phyloP scores from a whole-genome alignment of 2,888 invertebrate species.

The Agrotis clavis region DNA sequence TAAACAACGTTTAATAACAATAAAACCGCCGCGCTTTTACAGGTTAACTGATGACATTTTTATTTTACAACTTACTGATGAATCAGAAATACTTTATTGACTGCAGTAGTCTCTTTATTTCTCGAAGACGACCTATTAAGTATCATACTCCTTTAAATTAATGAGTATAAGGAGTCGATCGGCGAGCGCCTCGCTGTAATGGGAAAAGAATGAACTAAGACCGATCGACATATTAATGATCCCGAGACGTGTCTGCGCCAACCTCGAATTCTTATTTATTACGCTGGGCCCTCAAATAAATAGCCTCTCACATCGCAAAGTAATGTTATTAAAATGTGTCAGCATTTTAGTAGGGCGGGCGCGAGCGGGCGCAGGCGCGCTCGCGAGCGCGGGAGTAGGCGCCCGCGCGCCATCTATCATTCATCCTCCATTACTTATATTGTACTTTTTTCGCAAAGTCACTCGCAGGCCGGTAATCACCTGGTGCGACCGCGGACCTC shows the following conservation, averaged over 20 bases:
- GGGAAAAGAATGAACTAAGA: conserved; percentile 84
- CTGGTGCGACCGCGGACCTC: conserved; percentile 88
- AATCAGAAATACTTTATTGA: conserved; percentile 33
- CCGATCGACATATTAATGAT: conserved; percentile 85
- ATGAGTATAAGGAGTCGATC: conserved; percentile 58
- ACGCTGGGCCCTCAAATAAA: conserved; percentile 87
- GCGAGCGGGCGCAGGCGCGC: conserved; percentile 72
- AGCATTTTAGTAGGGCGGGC: conserved; percentile 85
- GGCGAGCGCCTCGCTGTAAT: conserved; percentile 71
- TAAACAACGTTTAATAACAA: conserved; percentile 70
- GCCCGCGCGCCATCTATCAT: conserved; percentile 89
- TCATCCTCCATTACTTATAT: conserved; percentile 91
- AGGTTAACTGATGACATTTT: conserved; percentile 32
- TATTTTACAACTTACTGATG: conserved; percentile 33
- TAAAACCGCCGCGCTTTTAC: conserved; percentile 48
- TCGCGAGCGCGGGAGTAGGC: conserved; percentile 73
- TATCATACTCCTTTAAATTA: conserved; percentile 60
- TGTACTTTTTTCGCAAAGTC: conserved; percentile 91
- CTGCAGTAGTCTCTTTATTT: conserved; percentile 18
- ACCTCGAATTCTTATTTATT: conserved; percentile 89
- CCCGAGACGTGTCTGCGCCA: conserved; percentile 83
- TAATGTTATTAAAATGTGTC: conserved; percentile 91
- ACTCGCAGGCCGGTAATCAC: conserved; percentile 91
- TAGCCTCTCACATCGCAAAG: conserved; percentile 88
- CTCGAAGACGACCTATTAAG: conserved; percentile 30